Percentiles rank a stretch among this genome's conserved stretches.
phyloP scores from a whole-genome alignment of 2,797 vertebrate species.

The Molothrus aeneus region DNA sequence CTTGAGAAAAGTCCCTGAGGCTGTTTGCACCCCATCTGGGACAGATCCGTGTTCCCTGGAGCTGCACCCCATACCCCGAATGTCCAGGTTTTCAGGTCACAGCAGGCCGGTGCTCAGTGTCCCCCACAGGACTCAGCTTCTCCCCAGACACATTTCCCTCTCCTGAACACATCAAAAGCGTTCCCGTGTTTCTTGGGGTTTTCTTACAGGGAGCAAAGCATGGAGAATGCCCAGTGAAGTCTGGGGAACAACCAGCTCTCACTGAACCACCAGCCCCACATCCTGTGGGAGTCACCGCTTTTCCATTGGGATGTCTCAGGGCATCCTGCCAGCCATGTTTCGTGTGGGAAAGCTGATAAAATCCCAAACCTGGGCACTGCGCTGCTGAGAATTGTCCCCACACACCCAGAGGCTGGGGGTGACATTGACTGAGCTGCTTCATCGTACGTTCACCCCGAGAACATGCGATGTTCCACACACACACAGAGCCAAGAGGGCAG shows the following conservation, averaged over 20 bases:
- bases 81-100: neutral
- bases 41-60: neutral
- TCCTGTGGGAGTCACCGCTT: neutral
- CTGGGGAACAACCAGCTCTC: neutral
- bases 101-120: neutral
- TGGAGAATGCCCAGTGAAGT: neutral
- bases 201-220: neutral
- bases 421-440: neutral
- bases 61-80: rapidly evolving
- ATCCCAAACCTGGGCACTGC: neutral
- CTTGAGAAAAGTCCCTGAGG: neutral
- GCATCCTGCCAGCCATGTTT: neutral
- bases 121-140: rapidly evolving
- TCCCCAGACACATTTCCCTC: neutral
- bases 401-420: neutral
- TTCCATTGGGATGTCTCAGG: neutral
- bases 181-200: neutral
- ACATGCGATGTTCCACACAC: rapidly evolving
- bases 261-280: neutral
- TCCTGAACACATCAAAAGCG: neutral
- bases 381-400: neutral
- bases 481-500: rapidly evolving
- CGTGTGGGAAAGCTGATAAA: neutral
- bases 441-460: rapidly evolving
- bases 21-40: neutral